phyloP scores from a whole-genome alignment of 2,888 invertebrate species.

The Diogma glabrata region DNA sequence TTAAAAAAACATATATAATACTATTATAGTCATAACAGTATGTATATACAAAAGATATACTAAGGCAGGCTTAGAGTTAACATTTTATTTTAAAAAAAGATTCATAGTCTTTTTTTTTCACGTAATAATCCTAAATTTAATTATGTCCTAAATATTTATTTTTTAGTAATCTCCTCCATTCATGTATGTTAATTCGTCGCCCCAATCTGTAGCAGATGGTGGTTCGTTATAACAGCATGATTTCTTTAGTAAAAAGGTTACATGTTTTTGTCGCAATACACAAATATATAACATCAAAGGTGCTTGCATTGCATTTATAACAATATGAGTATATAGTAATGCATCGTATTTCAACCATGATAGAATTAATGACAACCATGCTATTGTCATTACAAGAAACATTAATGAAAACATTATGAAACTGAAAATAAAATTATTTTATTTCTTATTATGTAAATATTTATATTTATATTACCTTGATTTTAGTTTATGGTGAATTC shows the following conservation, averaged over 20 bases:
- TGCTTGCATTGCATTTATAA: conserved; percentile 65
- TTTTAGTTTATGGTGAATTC: conserved; percentile 76
- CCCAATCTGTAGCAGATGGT: conserved; percentile 69
- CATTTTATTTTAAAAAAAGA: too few relatives aligned
- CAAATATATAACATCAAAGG: conserved; percentile 66
- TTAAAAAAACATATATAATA: too few relatives aligned
- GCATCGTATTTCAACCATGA: conserved; percentile 65
- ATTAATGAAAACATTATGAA: conserved; percentile 69
- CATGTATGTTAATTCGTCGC: conserved; percentile 81
- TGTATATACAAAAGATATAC: too few relatives aligned
- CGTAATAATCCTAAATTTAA: too few relatives aligned
- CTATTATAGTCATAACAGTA: too few relatives aligned
- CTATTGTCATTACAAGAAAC: conserved; percentile 58
- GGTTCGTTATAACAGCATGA: conserved; percentile 69
- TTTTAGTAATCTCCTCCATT: conserved; percentile 48
- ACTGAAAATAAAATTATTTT: conserved; percentile 39
- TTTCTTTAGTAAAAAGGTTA: conserved; percentile 64
- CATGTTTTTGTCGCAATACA: conserved; percentile 64
- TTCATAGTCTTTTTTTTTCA: too few relatives aligned
- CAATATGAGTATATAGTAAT: conserved; percentile 60
- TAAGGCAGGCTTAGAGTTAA: too few relatives aligned
- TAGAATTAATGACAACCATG: conserved; percentile 65
- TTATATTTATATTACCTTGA: conserved; percentile 48
- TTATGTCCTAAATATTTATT: too few relatives aligned
- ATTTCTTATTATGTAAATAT: not conserved